Evolutionary conservation across 2,113 vertebrate species (phyloP).

Genomic region (Syngnathoides biaculeatus): DNA sequence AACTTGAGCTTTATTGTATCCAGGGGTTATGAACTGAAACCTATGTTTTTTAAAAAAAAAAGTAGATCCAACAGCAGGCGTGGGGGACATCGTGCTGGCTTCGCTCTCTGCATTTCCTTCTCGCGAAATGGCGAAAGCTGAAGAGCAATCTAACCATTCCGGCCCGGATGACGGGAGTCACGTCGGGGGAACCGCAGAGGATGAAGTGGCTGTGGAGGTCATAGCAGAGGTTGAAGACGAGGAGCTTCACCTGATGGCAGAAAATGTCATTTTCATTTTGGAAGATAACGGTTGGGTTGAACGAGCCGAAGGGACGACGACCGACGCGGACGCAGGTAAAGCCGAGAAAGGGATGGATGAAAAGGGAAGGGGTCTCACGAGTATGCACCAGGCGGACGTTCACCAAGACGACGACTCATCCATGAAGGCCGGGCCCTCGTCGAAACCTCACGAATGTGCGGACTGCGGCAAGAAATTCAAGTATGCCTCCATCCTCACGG

Average conservation of each 20-base stretch:
- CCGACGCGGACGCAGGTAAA: conserved; percentile 1
- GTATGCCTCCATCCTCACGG: conserved; percentile 76
- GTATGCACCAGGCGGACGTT: neutral
- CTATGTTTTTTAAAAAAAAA: neutral
- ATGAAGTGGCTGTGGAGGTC: conserved; percentile 39
- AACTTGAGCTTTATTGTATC: neutral
- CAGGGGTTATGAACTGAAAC: neutral
- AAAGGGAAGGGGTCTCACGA: neutral
- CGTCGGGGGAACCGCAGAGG: conserved; percentile 16
- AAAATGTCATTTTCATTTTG: neutral
- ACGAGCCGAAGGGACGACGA: conserved; percentile 1
- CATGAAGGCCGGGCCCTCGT: neutral
- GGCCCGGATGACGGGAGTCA: conserved; percentile 7
- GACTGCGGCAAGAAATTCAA: conserved; percentile 78
- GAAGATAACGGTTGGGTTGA: neutral
- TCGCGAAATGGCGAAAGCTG: neutral
- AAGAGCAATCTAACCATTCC: conserved; percentile 4
- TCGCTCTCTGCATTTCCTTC: conserved; percentile 37
- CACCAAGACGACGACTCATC: neutral
- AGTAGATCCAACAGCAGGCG: conserved; percentile 50
- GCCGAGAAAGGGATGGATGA: neutral
- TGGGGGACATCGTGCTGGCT: conserved; percentile 55
- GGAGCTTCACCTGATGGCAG: conserved; percentile 8
- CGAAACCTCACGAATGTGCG: conserved; percentile 57
- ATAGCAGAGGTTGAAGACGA: conserved; percentile 53